A percentile compares a stretch with the other conserved stretches of the same genome.
These are phyloP conservation scores for Spea multiplicata DNA, from an alignment of 2,113 vertebrate genomes.

Conservation along the genomic window DNA sequence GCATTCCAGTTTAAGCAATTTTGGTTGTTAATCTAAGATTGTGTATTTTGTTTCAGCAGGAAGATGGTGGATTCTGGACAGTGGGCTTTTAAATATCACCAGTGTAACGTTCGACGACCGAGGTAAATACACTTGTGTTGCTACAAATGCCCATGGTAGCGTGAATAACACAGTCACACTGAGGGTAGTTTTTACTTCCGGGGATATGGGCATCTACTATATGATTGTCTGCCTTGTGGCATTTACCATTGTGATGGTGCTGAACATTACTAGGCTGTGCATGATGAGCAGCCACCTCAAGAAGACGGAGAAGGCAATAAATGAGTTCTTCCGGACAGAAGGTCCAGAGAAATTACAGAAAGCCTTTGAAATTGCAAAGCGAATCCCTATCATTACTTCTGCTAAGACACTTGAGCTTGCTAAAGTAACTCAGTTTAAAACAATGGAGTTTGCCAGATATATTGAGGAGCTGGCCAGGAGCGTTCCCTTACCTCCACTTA, in stretches of 20 bases:
- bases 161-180: slow-evolving; percentile 91
- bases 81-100: slow-evolving; percentile 87
- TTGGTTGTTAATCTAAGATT: neutral
- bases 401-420: slow-evolving; percentile 96
- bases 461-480: slow-evolving; percentile 96
- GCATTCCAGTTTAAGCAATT: too few species aligned
- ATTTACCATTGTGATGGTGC: slow-evolving; percentile 92
- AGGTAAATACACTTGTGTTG: slow-evolving; percentile 92
- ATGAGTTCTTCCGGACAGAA: slow-evolving; percentile 97
- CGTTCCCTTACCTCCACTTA: slow-evolving; percentile 94
- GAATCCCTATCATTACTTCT: slow-evolving; percentile 97
- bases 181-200: slow-evolving; percentile 86
- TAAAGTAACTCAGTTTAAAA: slow-evolving; percentile 98
- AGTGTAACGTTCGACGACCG: slow-evolving; percentile 87
- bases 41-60: slow-evolving; percentile 61
- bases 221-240: slow-evolving; percentile 97
- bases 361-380: slow-evolving; percentile 96
- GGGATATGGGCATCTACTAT: slow-evolving; percentile 98
- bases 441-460: slow-evolving; percentile 97
- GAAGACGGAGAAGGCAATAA: slow-evolving; percentile 98
- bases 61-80: slow-evolving; percentile 84
- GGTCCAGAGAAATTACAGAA: slow-evolving; percentile 98
- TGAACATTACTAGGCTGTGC: slow-evolving; percentile 93
- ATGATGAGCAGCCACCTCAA: slow-evolving; percentile 99
- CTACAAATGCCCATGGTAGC: slow-evolving; percentile 76